Conservation (phyloP, 2,113 vertebrate genomes). For the Beaufortia kweichowensis region DNA sequence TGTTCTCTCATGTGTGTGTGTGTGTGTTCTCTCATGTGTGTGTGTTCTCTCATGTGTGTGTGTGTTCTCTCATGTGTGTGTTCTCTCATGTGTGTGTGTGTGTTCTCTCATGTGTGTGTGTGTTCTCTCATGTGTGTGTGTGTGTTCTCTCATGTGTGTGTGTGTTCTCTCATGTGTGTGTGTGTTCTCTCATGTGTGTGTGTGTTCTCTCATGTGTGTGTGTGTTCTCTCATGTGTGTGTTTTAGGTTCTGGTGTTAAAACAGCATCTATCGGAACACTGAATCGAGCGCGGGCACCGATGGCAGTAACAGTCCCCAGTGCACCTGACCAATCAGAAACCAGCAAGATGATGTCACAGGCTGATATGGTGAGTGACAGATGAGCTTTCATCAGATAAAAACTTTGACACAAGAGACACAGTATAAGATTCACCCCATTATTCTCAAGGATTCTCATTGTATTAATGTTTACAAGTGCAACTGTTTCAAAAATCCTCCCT, state of each 20-base stretch:
- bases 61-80: too few relatives aligned
- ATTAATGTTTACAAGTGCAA: too few relatives aligned
- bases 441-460: too few relatives aligned
- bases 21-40: too few relatives aligned
- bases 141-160: too few relatives aligned
- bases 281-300: conserved; percentile 87
- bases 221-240: background rate
- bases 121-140: too few relatives aligned
- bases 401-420: too few relatives aligned
- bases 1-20: background rate
- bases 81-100: conserved; percentile 68
- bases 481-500: too few relatives aligned
- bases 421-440: too few relatives aligned
- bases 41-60: too few relatives aligned
- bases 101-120: background rate
- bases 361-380: conserved; percentile 85
- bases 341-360: conserved; percentile 91
- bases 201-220: background rate
- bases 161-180: too few relatives aligned
- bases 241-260: conserved; percentile 83
- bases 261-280: conserved; percentile 93
- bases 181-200: background rate
- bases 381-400: background rate
- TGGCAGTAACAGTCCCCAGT: conserved; percentile 90
- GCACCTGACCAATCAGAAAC: conserved; percentile 92